A percentile compares a stretch with the other conserved stretches of the same genome.
phyloP scores from a whole-genome alignment of 1,140 invertebrate species.

The Eciton burchellii region DNA sequence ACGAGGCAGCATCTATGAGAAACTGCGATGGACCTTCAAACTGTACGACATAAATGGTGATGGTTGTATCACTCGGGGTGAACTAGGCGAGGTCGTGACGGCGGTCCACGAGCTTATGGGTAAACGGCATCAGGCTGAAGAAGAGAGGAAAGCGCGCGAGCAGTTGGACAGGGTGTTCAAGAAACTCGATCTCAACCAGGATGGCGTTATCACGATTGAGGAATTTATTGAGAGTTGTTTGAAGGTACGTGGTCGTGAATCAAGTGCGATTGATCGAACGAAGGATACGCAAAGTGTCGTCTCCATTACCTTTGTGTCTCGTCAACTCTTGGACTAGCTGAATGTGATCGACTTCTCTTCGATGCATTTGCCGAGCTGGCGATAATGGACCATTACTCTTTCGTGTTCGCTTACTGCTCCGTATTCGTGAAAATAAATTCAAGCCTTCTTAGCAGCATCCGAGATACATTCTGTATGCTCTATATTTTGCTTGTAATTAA shows the following conservation, averaged over 20 bases:
- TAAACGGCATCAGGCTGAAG: constrained; percentile 89
- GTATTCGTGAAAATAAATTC: too few species aligned
- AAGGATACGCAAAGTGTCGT: background rate
- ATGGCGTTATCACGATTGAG: constrained; percentile 97
- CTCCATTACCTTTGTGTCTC: too few species aligned
- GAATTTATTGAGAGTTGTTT: constrained; percentile 98
- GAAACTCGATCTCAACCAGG: constrained; percentile 97
- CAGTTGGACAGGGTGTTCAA: constrained; percentile 94
- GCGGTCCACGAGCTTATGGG: constrained; percentile 97
- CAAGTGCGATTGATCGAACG: background rate
- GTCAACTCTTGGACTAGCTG: too few species aligned
- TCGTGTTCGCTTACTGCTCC: too few species aligned
- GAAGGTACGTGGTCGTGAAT: constrained; percentile 87
- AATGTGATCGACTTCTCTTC: too few species aligned
- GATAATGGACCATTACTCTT: too few species aligned
- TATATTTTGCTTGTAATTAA: too few species aligned
- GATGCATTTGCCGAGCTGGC: too few species aligned
- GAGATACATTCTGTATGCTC: too few species aligned
- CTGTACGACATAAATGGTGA: constrained; percentile 98
- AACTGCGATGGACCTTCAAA: constrained; percentile 97
- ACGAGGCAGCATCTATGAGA: constrained; percentile 96
- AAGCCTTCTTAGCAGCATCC: too few species aligned
- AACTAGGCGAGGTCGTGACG: constrained; percentile 95
- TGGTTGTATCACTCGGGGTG: constrained; percentile 95
- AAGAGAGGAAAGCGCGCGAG: constrained; percentile 92